Conservation (phyloP, 2,888 invertebrate genomes). For the Thymelicus acteon region DNA sequence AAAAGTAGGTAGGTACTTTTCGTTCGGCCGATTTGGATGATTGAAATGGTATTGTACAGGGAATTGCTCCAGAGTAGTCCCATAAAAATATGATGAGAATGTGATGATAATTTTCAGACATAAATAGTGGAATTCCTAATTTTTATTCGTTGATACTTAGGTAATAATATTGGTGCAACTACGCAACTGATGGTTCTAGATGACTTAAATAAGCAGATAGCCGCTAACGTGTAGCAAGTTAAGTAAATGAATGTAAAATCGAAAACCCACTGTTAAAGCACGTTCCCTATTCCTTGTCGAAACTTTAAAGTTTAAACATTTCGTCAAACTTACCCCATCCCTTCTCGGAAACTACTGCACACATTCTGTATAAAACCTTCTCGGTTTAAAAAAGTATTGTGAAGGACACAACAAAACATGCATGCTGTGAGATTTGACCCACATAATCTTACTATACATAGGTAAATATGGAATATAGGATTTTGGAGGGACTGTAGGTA, state of each 20-base stretch:
- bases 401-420: conserved; percentile 34
- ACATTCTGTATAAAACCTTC: conserved; percentile 54
- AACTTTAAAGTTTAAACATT: conserved; percentile 20
- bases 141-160: too few species aligned
- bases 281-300: background rate
- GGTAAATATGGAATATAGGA: too few species aligned
- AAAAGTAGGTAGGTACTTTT: too few species aligned
- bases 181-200: background rate
- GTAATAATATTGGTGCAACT: too few species aligned
- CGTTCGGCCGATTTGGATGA: too few species aligned
- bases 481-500: too few species aligned
- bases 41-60: too few species aligned
- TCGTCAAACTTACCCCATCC: conserved; percentile 57
- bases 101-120: too few species aligned
- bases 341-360: conserved; percentile 79
- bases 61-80: too few species aligned
- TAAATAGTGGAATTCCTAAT: too few species aligned
- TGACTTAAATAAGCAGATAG: conserved; percentile 3
- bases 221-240: background rate
- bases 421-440: background rate
- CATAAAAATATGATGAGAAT: too few species aligned
- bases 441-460: background rate
- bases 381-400: conserved; percentile 58
- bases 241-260: background rate
- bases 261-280: background rate